Conservation (phyloP, 2,888 invertebrate species). For the Ornithoptera alexandrae region DNA sequence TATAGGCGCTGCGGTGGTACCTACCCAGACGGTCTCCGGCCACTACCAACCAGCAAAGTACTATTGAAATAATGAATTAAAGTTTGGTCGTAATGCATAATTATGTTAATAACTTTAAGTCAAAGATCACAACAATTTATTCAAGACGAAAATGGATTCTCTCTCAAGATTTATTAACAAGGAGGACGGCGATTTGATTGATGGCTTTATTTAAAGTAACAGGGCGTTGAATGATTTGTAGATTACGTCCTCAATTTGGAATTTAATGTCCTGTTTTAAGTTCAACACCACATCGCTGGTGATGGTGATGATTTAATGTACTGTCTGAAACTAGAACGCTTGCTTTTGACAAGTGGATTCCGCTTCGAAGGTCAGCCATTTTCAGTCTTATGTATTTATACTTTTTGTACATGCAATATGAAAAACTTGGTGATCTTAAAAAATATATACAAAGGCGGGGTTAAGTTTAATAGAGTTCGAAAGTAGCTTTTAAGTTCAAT, state of each 20-base stretch:
- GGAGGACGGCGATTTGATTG: constrained; percentile 74
- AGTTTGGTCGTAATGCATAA: constrained; percentile 3
- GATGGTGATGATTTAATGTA: neutral
- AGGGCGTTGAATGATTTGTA: constrained; percentile 1
- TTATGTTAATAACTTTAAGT: constrained; percentile 4
- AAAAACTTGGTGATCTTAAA: no score
- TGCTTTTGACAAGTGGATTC: no score
- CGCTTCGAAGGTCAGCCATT: no score
- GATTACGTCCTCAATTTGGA: neutral
- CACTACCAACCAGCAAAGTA: no score
- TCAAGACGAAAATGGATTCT: constrained; percentile 35
- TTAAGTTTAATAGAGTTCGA: no score
- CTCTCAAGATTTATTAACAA: constrained; percentile 70
- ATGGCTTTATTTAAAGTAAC: constrained; percentile 45
- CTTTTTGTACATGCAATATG: no score
- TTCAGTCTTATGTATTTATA: no score
- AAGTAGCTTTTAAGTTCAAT: no score
- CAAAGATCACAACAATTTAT: constrained; percentile 1
- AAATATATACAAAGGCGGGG: no score
- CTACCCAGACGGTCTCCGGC: no score
- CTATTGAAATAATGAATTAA: neutral
- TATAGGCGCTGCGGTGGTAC: no score
- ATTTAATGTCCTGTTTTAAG: neutral
- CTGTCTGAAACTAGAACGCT: no score
- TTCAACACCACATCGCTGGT: neutral